Evolutionary conservation across 2,797 vertebrate species (phyloP).

Genomic region (Merluccius polli): DNA sequence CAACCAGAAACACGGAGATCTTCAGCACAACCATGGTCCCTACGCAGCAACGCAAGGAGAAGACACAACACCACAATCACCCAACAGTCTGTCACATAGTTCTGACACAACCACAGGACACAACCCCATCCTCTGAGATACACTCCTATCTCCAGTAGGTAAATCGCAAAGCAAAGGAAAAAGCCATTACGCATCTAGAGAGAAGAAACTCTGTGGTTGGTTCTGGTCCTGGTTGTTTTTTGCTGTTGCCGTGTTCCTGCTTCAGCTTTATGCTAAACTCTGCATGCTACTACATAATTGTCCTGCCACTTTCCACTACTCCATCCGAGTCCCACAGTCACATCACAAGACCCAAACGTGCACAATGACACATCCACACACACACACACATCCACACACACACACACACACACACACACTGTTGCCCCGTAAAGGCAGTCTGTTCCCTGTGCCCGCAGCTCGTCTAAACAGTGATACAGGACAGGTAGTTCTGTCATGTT

Average conservation of each 20-base stretch:
- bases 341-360: background rate
- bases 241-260: background rate
- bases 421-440: constrained; percentile 13
- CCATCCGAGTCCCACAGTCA: constrained; percentile 12
- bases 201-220: background rate
- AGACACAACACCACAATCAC: constrained; percentile 26
- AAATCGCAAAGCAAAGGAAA: background rate
- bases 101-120: constrained; percentile 10
- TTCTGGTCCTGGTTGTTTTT: background rate
- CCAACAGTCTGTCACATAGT: background rate
- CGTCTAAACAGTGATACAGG: constrained; percentile 36
- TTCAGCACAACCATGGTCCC: constrained; percentile 89
- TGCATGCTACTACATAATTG: background rate
- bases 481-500: constrained; percentile 47
- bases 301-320: background rate
- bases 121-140: background rate
- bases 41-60: constrained; percentile 51
- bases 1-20: constrained; percentile 86
- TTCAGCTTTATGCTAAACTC: constrained; percentile 27
- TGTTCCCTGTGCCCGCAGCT: constrained; percentile 26
- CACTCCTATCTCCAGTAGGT: background rate
- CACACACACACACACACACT: background rate
- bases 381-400: background rate
- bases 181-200: background rate
- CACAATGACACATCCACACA: background rate